These are phyloP conservation scores for Trichacis sp. DNA, from an alignment of 2,888 invertebrate genomes.

Conservation along the genomic window DNA sequence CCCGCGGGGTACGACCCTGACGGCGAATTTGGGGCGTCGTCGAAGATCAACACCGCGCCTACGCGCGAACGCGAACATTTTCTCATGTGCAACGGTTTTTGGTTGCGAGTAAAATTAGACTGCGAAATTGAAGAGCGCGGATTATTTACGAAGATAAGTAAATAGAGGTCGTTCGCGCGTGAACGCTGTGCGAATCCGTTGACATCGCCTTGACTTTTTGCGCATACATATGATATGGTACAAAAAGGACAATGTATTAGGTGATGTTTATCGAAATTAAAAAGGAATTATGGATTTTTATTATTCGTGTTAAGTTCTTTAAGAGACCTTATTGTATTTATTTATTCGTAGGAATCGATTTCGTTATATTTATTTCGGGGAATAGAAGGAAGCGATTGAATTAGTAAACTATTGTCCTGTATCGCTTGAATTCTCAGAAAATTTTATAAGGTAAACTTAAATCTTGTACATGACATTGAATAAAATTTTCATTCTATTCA, in stretches of 20 bases:
- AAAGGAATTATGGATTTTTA: slow-evolving; percentile 67
- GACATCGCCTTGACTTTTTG: slow-evolving; percentile 15
- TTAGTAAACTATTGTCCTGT: no score
- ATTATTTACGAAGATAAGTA: background rate
- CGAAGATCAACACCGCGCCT: background rate
- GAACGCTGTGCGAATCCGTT: background rate
- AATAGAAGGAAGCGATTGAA: no score
- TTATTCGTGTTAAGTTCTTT: no score
- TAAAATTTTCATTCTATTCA: no score
- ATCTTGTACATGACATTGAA: no score
- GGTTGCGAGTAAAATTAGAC: no score
- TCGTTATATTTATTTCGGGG: no score
- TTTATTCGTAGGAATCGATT: no score
- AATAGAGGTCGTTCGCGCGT: slow-evolving; percentile 9
- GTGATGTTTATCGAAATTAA: slow-evolving; percentile 64
- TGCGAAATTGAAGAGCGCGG: background rate
- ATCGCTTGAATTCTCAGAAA: no score
- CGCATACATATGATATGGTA: slow-evolving; percentile 61
- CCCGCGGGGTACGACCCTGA: no score
- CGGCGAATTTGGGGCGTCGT: background rate
- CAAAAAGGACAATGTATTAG: slow-evolving; percentile 67
- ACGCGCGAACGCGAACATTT: background rate
- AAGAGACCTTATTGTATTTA: no score
- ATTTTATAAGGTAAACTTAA: no score
- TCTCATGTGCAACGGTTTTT: background rate